Conservation (phyloP, 2,113 vertebrate species). For the Thunnus maccoyii region DNA sequence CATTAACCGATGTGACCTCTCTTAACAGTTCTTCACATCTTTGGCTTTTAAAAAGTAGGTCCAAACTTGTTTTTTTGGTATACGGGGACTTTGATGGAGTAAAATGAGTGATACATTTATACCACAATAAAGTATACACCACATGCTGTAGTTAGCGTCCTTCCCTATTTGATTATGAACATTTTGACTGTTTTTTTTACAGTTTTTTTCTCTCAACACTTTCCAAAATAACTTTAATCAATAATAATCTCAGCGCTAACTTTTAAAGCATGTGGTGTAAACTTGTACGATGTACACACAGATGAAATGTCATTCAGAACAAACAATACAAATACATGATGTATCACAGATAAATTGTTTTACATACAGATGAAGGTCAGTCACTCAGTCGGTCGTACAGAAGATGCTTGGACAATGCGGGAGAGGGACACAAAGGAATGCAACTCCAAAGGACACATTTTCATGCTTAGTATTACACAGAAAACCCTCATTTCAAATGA, state of each 20-base stretch:
- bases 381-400: constrained; percentile 33
- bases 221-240: not conserved
- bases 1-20: constrained; percentile 61
- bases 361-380: constrained; percentile 10
- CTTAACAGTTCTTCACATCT: constrained; percentile 28
- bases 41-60: constrained; percentile 15
- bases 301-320: constrained; percentile 8
- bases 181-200: no score
- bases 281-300: constrained; percentile 20
- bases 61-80: constrained; percentile 22
- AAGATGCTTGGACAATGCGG: constrained; percentile 35
- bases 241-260: not conserved
- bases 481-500: no score
- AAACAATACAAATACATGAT: constrained; percentile 22
- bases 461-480: constrained; percentile 4
- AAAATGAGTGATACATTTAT: constrained; percentile 47
- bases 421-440: constrained; percentile 21
- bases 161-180: not conserved
- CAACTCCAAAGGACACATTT: constrained; percentile 7
- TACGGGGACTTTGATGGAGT: constrained; percentile 40
- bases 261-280: constrained; percentile 42
- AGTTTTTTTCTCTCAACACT: not conserved
- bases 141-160: constrained; percentile 24
- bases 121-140: constrained; percentile 28
- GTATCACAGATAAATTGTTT: not conserved